Evolutionary conservation across 2,888 invertebrate species (phyloP).

Genomic region (Acheta domesticus): DNA sequence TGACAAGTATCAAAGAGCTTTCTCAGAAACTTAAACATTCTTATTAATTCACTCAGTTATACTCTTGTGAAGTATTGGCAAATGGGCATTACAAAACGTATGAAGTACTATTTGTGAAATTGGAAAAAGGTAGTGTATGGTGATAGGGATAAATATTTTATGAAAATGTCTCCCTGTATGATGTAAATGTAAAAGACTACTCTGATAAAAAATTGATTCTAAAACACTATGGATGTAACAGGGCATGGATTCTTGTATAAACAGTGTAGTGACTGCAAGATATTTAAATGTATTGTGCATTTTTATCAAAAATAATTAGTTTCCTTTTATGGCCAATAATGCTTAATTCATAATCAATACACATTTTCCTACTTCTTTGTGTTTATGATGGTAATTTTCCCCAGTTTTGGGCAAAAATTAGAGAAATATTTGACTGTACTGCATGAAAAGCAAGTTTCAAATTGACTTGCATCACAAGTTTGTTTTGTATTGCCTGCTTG

Average conservation of each 20-base stretch:
- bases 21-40: conserved; percentile 18
- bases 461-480: too few relatives aligned
- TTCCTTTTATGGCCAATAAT: conserved; percentile 7
- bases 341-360: background rate
- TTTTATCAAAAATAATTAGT: conserved; percentile 3
- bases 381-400: too few relatives aligned
- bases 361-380: too few relatives aligned
- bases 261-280: conserved; percentile 19
- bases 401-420: too few relatives aligned
- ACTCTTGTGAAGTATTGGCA: conserved; percentile 18
- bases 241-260: conserved; percentile 19
- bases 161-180: conserved; percentile 18
- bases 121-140: conserved; percentile 9
- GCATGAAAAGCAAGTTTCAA: too few relatives aligned
- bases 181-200: background rate
- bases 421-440: too few relatives aligned
- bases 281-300: conserved; percentile 21
- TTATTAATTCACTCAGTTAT: conserved; percentile 1
- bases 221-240: conserved; percentile 4
- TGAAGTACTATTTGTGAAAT: conserved; percentile 1
- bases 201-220: conserved; percentile 18
- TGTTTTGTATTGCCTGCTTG: conserved; percentile 4
- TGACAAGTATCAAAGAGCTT: conserved; percentile 4
- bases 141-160: conserved; percentile 18
- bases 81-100: background rate